Percentiles rank a stretch among this genome's conserved stretches.
These are phyloP conservation scores for Stylophora pistillata DNA, from an alignment of 64 coral and sea anemone genomes.

Conservation along the genomic window DNA sequence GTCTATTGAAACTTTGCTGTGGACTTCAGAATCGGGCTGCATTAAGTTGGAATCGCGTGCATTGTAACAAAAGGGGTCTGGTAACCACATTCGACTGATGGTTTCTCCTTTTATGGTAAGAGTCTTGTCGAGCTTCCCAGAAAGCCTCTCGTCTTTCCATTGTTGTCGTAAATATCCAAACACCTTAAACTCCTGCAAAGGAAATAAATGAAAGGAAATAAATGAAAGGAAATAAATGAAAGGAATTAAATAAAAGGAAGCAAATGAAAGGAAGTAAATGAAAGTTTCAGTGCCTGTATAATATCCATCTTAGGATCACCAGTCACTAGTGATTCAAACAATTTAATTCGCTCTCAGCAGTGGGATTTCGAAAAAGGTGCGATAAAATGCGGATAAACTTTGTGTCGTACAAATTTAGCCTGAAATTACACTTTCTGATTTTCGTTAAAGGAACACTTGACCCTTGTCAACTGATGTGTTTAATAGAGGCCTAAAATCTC, in stretches of 20 bases:
- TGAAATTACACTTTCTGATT: too few relatives aligned
- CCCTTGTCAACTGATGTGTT: too few relatives aligned
- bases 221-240: not conserved
- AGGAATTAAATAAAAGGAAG: not conserved
- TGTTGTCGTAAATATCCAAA: slow-evolving; percentile 58
- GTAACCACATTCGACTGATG: slow-evolving; percentile 53
- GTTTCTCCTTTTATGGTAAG: slow-evolving; percentile 62
- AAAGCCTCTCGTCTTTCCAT: slow-evolving; percentile 51
- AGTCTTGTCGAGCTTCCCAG: slow-evolving; percentile 18
- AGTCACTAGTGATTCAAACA: too few relatives aligned
- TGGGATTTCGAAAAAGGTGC: too few relatives aligned
- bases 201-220: slow-evolving; percentile 1
- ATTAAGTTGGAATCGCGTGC: slow-evolving; percentile 63
- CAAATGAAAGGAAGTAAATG: too few relatives aligned
- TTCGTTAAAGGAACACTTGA: too few relatives aligned
- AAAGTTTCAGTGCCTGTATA: too few relatives aligned
- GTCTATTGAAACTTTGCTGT: slow-evolving; percentile 52
- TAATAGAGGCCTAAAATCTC: too few relatives aligned
- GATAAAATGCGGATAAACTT: too few relatives aligned
- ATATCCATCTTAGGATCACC: too few relatives aligned
- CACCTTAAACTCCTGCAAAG: slow-evolving; percentile 51
- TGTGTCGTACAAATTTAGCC: too few relatives aligned
- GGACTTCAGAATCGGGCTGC: slow-evolving; percentile 53
- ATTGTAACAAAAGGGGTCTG: slow-evolving; percentile 65
- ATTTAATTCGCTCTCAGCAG: too few relatives aligned